Evolutionary conservation across 1,140 invertebrate genomes (phyloP).

Genomic region (Drosophila bipectinata): DNA sequence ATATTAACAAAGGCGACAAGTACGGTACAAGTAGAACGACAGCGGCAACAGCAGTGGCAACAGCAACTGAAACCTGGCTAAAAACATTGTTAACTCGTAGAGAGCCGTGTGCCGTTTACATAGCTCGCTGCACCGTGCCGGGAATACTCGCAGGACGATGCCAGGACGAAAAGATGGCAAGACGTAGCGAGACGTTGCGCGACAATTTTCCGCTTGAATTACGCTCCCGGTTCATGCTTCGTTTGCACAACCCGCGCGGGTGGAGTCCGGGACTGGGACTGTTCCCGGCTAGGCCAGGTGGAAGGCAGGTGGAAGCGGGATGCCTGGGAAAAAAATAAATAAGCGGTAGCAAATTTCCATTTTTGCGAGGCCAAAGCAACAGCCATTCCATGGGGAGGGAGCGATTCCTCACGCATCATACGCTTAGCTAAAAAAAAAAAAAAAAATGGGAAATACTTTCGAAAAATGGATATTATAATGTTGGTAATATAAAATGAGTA

Average conservation of each 20-base stretch:
- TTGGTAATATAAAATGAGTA: background rate
- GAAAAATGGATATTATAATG: background rate
- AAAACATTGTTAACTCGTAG: slow-evolving; percentile 66
- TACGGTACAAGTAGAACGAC: slow-evolving; percentile 16
- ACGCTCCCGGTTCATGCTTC: slow-evolving; percentile 81
- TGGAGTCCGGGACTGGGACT: background rate
- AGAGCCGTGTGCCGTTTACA: slow-evolving; percentile 66
- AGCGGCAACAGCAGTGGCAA: slow-evolving; percentile 15
- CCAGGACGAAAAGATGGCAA: slow-evolving; percentile 56
- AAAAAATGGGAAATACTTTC: background rate
- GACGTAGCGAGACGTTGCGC: slow-evolving; percentile 78
- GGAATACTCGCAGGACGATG: slow-evolving; percentile 39
- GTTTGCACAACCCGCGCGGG: slow-evolving; percentile 63
- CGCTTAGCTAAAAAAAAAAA: slow-evolving; percentile 23
- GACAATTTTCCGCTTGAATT: slow-evolving; percentile 82
- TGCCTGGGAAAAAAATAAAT: slow-evolving; percentile 65
- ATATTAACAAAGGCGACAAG: slow-evolving; percentile 71
- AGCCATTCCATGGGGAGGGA: slow-evolving; percentile 35
- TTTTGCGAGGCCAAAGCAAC: slow-evolving; percentile 66
- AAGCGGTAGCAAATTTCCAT: slow-evolving; percentile 81
- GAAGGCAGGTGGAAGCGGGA: background rate
- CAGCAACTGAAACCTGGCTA: slow-evolving; percentile 33
- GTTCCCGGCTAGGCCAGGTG: slow-evolving; percentile 18
- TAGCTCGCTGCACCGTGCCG: slow-evolving; percentile 51
- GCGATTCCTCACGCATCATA: slow-evolving; percentile 35